Base-by-base conservation (phyloP, 2,797 vertebrate species). In the Odontamblyopus rebecca region DNA sequence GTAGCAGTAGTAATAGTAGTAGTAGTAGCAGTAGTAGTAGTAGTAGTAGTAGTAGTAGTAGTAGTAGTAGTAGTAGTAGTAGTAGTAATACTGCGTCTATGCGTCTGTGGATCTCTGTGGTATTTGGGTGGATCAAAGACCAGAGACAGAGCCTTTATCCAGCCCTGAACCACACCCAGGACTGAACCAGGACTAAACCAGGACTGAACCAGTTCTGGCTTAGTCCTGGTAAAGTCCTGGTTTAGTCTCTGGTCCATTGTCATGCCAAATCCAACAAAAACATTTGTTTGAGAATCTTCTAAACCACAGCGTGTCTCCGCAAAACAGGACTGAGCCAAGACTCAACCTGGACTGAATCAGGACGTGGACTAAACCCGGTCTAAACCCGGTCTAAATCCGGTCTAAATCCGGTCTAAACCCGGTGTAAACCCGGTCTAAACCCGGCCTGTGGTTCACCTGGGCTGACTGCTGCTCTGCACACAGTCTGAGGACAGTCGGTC, bases 101-200 rank as follows among this genome's bases (percentile, higher is more conserved):
- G 5, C 1, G 30, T 11, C 16, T 60, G 56, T 61, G 60, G 60
- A 35, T 61, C 16, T 18, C 23, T 61, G 60, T 61, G 60, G 60
- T 61, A 18, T 61, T 32, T 35, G 60, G 60, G 60, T 12, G 60
- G 60, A 61, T 61, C 60, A 61, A 61, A 61, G 60, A 18, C 30
- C 60, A 61, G 16, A 32, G 30, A 61, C 60, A 61, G 30, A 18
- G 30, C 2, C 60, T 61, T 32, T 32, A 35, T 61, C 30, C 27
- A 26, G 53, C n/a, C 53, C 60, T 19, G 30, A 35, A n/a, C 60
- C 60, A 61, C 60, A 61, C 60, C 60, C 60, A 35, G 60, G 3
- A 32, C 60, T 35, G 2, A 4, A n/a, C 30, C 30, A 23, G 60
- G 16, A 18, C 30, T 32, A 3, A 32, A 32, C 30, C 30, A 32